Percentiles rank a stretch among this genome's conserved stretches.
phyloP scores from a whole-genome alignment of 23 tunicate species.

The Phallusia fumigata region DNA sequence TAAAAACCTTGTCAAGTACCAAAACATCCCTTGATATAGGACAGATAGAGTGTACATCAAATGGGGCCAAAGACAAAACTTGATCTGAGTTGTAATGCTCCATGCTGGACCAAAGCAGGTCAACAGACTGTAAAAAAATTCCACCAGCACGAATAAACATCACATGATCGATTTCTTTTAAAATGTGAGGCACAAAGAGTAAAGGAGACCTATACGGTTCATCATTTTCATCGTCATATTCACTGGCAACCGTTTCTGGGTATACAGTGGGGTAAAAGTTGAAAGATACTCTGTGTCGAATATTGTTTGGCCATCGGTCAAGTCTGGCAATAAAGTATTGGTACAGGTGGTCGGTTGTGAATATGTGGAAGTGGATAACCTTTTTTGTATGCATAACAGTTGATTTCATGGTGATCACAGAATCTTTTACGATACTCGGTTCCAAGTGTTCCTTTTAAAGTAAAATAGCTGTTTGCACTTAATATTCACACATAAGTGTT shows the following conservation, averaged over 20 bases:
- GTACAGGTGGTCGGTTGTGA: constrained; percentile 18
- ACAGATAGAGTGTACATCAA: neutral
- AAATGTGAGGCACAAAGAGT: constrained; percentile 54
- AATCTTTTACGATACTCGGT: neutral
- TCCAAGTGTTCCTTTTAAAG: neutral
- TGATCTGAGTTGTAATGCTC: constrained; percentile 24
- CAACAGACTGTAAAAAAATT: constrained; percentile 47
- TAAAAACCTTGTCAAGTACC: constrained; percentile 12
- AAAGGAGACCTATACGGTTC: constrained; percentile 21
- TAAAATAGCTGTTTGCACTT: neutral
- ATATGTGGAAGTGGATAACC: constrained; percentile 69
- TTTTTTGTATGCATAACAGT: constrained; percentile 50
- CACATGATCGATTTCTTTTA: constrained; percentile 44
- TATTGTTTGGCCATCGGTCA: constrained; percentile 58
- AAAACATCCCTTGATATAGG: neutral
- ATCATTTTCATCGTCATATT: neutral
- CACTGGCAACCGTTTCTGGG: constrained; percentile 45
- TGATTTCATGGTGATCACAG: constrained; percentile 54
- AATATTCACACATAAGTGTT: neutral
- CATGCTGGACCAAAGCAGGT: constrained; percentile 48
- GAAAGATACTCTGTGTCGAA: constrained; percentile 63
- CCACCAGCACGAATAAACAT: constrained; percentile 35
- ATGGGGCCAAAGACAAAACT: constrained; percentile 31
- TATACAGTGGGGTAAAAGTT: constrained; percentile 56
- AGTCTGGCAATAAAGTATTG: constrained; percentile 30